Evolutionary conservation across 2,113 vertebrate species (phyloP).

Genomic region (Scomber japonicus): DNA sequence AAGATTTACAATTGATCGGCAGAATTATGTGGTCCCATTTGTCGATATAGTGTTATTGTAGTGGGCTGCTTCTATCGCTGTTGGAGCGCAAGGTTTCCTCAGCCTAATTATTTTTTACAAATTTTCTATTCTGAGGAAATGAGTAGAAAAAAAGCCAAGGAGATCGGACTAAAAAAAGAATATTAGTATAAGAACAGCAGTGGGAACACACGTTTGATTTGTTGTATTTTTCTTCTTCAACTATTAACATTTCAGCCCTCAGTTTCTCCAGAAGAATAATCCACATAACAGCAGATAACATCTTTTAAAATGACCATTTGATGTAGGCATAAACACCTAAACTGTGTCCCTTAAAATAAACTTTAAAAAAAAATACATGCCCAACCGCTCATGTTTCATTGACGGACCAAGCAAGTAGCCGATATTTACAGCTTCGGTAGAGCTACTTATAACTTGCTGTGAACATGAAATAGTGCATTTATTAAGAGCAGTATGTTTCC

Average conservation of each 20-base stretch:
- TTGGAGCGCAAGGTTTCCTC: not conserved
- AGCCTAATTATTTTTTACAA: too few species aligned
- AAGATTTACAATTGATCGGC: not conserved
- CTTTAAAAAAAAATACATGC: too few species aligned
- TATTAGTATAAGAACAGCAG: not conserved
- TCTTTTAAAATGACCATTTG: not conserved
- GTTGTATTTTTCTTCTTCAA: not conserved
- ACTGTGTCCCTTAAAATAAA: not conserved
- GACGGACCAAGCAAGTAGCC: not conserved
- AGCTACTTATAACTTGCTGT: not conserved
- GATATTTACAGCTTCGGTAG: not conserved
- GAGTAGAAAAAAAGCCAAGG: too few species aligned
- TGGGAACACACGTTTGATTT: not conserved
- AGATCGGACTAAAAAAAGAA: not conserved
- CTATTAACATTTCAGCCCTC: not conserved
- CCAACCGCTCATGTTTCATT: not conserved
- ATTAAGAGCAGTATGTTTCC: not conserved
- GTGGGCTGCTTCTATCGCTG: not conserved
- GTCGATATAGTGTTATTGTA: not conserved
- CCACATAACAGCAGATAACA: not conserved
- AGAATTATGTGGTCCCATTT: too few species aligned
- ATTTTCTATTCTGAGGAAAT: too few species aligned
- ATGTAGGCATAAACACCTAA: not conserved
- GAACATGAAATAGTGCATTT: not conserved
- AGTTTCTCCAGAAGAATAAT: not conserved